Evolutionary conservation across 2,797 vertebrate species (phyloP).

Genomic region (Bovichtus variegatus): DNA sequence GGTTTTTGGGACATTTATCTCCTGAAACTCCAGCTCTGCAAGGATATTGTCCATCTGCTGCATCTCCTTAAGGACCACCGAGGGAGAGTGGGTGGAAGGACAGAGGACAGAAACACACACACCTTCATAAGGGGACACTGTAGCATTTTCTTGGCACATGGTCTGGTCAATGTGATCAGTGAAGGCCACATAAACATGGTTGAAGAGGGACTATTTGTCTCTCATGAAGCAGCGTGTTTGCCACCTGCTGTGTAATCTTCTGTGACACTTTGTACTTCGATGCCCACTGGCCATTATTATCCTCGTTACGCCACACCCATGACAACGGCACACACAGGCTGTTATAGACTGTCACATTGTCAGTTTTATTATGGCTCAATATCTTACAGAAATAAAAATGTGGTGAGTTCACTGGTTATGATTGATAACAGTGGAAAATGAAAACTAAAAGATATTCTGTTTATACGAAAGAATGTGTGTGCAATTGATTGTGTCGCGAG

Average conservation of each 20-base stretch:
- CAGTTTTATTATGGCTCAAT: conserved; percentile 19
- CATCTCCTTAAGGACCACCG: conserved; percentile 74
- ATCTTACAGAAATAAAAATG: conserved; percentile 53
- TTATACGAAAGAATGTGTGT: not conserved
- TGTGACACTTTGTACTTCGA: conserved; percentile 72
- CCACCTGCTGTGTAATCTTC: conserved; percentile 73
- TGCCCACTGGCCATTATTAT: conserved; percentile 80
- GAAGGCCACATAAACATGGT: conserved; percentile 78
- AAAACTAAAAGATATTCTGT: not conserved
- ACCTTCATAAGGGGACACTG: conserved; percentile 77
- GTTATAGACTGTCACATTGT: conserved; percentile 20
- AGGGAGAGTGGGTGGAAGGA: too few relatives aligned
- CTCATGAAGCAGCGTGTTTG: conserved; percentile 65
- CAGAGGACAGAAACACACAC: conserved; percentile 4
- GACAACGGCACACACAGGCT: conserved; percentile 43
- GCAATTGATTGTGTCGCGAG: not conserved
- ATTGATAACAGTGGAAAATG: not conserved
- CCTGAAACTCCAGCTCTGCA: conserved; percentile 71
- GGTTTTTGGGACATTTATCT: conserved; percentile 80
- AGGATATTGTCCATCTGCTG: conserved; percentile 84
- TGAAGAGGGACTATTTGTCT: conserved; percentile 79
- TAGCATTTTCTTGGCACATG: conserved; percentile 75
- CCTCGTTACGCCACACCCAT: conserved; percentile 69
- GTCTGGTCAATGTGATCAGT: conserved; percentile 61
- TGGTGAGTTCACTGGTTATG: conserved; percentile 42